phyloP scores from a whole-genome alignment of 1,140 invertebrate genomes.

The Philopotamus ludificatus region DNA sequence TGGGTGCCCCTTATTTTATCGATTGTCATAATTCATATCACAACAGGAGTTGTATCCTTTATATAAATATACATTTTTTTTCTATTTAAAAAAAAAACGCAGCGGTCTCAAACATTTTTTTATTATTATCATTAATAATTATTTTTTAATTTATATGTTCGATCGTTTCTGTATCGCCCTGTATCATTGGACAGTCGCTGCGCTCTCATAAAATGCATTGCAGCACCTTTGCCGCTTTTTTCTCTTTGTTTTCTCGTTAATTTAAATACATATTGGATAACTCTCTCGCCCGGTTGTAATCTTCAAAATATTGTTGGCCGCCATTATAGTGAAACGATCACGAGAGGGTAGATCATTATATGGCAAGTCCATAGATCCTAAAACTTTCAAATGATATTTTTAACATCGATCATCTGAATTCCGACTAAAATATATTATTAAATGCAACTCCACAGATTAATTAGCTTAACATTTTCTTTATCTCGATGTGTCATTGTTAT shows the following conservation, averaged over 20 bases:
- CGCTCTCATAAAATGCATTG: conserved; percentile 1
- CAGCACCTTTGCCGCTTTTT: not conserved
- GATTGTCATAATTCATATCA: not conserved
- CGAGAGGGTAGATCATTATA: not conserved
- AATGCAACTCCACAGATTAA: too few relatives aligned
- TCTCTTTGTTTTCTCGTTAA: conserved; percentile 19
- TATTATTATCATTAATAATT: too few relatives aligned
- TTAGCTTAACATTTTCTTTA: too few relatives aligned
- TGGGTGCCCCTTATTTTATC: conserved; percentile 1
- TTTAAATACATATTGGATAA: conserved; percentile 37
- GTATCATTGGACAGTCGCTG: not conserved
- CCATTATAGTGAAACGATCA: conserved; percentile 12
- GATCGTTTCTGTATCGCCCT: not conserved
- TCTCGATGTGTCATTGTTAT: too few relatives aligned
- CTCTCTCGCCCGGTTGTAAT: conserved; percentile 23
- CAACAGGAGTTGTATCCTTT: not conserved
- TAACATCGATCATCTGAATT: too few relatives aligned
- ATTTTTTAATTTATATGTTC: too few relatives aligned
- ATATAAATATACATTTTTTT: not conserved
- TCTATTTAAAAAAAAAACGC: not conserved
- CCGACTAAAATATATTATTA: too few relatives aligned
- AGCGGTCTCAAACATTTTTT: too few relatives aligned
- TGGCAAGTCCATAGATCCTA: not conserved
- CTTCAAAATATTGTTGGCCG: conserved; percentile 26
- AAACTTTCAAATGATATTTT: too few relatives aligned